Evolutionary conservation across 2,797 vertebrate genomes (phyloP), one percentile per base, ranked within the genome.

Genomic region (Gobionotothen gibberifrons): DNA sequence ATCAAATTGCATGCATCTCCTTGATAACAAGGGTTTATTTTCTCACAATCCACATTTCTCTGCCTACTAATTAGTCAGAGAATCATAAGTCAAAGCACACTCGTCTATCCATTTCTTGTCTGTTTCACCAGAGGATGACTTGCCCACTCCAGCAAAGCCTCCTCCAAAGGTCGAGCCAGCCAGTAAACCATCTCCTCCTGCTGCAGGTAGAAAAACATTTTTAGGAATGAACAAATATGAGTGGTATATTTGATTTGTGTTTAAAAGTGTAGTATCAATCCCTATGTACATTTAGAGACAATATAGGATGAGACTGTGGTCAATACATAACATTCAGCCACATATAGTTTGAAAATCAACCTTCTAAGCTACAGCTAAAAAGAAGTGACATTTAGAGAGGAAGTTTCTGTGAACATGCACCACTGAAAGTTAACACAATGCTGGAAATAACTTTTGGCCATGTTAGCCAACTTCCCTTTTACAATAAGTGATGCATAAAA

Each of bases 81-180:
- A 51, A 26, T 11, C 21, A 13, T 57, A 42, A 43, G 9, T 36
- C 10, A 36, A 17, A 14, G 9, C 89, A 14, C 59, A 17, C 55
- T 70, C 1, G 54, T 69, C 1, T 13, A 40, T 63, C 10, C 10
- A n/a, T 68, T 15, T 53, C 2, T 63, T 54, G 4, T 59, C 21
- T 76, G 15, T 78, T 67, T 78, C 22, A 83, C 83, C 96, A 93
- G 97, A 97, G 44, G 96, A 97, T 16, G 95, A 96, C 1, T 0
- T 57, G 3, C 76, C 92, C 1, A 14, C 65, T 55, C 78, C 87
- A 71, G 72, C 47, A 36, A 93, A 92, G 67, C 66, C 87, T 71
- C 53, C 69, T 52, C 85, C 85, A 69, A 90, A 85, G 52, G 78
- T 87, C 62, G 92, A 85, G 57, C 85, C 87, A 75, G 67, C 5